Percentiles rank a stretch among this genome's conserved stretches.
Evolutionary conservation across 2,113 vertebrate species (phyloP).

Genomic region (Petromus typicus): DNA sequence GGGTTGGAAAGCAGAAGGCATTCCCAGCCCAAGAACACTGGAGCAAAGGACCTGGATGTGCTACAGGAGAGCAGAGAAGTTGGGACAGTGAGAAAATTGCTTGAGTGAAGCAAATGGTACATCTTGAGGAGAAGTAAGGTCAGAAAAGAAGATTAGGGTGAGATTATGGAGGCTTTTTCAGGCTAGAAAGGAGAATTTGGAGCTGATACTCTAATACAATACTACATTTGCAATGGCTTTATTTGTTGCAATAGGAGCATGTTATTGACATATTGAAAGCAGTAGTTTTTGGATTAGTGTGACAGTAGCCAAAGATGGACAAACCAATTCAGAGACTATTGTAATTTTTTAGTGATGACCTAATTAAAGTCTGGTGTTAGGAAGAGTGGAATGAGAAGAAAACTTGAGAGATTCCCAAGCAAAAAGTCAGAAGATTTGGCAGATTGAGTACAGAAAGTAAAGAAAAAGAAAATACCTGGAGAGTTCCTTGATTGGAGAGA

Average conservation of each 20-base stretch:
- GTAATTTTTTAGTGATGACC: not conserved
- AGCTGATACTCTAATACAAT: not conserved
- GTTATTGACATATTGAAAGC: not conserved
- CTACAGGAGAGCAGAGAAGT: not conserved
- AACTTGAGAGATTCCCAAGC: not conserved
- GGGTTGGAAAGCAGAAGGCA: not conserved
- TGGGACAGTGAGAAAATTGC: not conserved
- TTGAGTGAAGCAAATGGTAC: not conserved
- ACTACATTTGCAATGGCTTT: not conserved
- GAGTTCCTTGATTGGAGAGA: not conserved
- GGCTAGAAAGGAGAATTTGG: not conserved
- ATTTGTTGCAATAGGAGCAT: not conserved
- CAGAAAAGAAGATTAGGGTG: not conserved
- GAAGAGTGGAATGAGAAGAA: not conserved
- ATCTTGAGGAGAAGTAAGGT: not conserved
- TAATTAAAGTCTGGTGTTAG: not conserved
- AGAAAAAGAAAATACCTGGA: not conserved
- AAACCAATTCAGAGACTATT: not conserved
- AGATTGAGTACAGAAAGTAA: not conserved
- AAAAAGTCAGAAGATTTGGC: slow-evolving; percentile 18
- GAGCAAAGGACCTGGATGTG: not conserved
- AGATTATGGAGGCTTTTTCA: not conserved
- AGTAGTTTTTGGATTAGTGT: not conserved
- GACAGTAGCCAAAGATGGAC: not conserved
- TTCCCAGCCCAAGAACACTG: not conserved